Base-by-base conservation (phyloP, 2,797 vertebrate genomes). In the Rhinogobio ventralis region DNA sequence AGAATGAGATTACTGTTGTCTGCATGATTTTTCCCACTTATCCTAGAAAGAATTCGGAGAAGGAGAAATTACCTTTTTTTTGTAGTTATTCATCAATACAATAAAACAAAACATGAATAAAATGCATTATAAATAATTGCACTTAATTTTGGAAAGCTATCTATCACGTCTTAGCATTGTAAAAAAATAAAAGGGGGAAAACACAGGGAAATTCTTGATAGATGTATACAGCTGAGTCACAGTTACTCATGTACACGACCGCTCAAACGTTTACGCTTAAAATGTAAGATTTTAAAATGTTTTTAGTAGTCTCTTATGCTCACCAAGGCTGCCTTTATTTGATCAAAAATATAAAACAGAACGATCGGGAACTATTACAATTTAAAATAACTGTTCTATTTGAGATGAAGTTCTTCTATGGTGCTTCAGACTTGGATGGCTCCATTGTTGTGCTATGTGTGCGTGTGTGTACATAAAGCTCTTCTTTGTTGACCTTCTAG, bases 1-100 rank as follows among this genome's bases (percentile, higher is more conserved):
- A 89, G 91, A 88, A 88, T 84, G 42, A 82, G 89, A 92, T 93
- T 89, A 87, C 86, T 92, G 86, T 89, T 88, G 79, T 90, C 79
- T 88, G 79, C 66, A 80, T 69, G 73, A 78, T 86, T 85, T 71
- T 82, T 90, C 81, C 84, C 83, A 71, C 53, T 62, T 79, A 1
- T 64, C 62, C 6, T 64, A 17, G 6, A 64, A 83, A 79, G 79
- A 91, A 88, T 88, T 89, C 74, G 72, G 66, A 81, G 53, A 67
- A 86, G 88, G 83, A 90, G 90, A 90, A 85, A 87, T 90, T 68
- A 81, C 82, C 76, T 89, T 88, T 86, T 84, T 69, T 84, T 69
- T 55, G 67, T 13, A 2, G 28, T 49, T 51, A 68, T 90, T 91
- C 85, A 91, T 71, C 86, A 81, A 64, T 77, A 89, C 87, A 90